A percentile compares a stretch with the other conserved stretches of the same genome.
These are phyloP conservation scores for Steatocranus sp. DNA, from an alignment of 2,797 vertebrate genomes.

Conservation along the genomic window DNA sequence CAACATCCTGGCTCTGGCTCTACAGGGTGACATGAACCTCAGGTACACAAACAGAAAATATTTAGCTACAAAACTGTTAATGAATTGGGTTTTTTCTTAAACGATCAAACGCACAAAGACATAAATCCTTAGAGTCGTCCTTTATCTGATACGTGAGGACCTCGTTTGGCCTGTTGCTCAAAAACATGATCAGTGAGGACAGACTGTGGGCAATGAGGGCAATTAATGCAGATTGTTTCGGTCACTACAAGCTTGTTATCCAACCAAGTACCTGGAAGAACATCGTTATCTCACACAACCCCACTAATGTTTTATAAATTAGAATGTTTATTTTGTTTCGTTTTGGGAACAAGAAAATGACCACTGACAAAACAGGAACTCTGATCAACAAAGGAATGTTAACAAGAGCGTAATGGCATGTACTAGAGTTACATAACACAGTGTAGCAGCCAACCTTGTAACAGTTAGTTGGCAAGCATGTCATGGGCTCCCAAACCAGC, in stretches of 20 bases:
- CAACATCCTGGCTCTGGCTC: conserved; percentile 75
- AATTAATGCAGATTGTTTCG: neutral
- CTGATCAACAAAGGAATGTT: neutral
- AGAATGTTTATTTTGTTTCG: neutral
- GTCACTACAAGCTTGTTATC: neutral
- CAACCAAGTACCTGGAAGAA: neutral
- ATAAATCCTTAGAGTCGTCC: neutral
- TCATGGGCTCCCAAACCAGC: neutral
- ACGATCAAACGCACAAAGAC: neutral
- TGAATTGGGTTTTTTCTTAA: neutral
- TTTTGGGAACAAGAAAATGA: neutral
- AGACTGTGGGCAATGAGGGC: neutral
- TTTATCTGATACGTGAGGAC: neutral
- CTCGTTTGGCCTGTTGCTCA: neutral
- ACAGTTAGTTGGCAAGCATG: neutral
- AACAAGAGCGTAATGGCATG: neutral
- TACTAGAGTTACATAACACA: neutral
- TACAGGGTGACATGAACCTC: conserved; percentile 85
- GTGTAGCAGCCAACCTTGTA: neutral
- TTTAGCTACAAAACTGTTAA: neutral
- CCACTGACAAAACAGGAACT: neutral
- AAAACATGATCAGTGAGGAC: neutral
- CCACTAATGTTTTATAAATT: neutral
- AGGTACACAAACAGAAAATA: conserved; percentile 64
- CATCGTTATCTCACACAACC: neutral